These are phyloP conservation scores for Falco peregrinus DNA, from an alignment of 2,797 vertebrate genomes.

Conservation along the genomic window DNA sequence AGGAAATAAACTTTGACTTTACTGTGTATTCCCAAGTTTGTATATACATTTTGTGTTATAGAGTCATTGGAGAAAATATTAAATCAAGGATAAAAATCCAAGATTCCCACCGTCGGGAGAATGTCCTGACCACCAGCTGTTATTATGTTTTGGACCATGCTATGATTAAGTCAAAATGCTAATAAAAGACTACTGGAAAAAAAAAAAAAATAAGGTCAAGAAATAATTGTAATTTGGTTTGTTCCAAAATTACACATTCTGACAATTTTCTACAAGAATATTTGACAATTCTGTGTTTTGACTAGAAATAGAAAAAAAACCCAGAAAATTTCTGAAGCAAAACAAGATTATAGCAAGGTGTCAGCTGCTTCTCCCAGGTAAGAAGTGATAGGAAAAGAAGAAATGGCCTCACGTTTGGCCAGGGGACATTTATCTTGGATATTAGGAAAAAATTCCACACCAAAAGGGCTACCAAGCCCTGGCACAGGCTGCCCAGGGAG, in stretches of 20 bases:
- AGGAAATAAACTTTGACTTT: neutral
- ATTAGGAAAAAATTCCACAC: no score
- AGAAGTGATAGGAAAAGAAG: no score
- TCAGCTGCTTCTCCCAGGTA: no score
- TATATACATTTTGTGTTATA: neutral
- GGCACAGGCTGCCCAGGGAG: no score
- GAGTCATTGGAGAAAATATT: neutral
- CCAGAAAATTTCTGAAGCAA: neutral
- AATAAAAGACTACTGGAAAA: neutral
- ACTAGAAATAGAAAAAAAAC: neutral
- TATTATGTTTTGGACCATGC: neutral
- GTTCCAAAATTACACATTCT: neutral
- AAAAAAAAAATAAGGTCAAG: neutral
- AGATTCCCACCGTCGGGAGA: neutral
- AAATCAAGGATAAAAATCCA: neutral
- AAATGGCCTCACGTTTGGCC: no score
- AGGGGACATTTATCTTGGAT: no score
- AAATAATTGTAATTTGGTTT: neutral
- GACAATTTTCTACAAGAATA: neutral
- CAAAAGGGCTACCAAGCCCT: no score
- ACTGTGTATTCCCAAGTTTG: neutral
- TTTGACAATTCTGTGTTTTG: neutral
- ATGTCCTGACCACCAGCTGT: neutral
- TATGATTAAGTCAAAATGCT: neutral
- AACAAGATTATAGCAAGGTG: neutral